A percentile compares a stretch with the other conserved stretches of the same genome.
These are phyloP conservation scores for Esperia sulphurella DNA, from an alignment of 2,888 invertebrate species.

Conservation along the genomic window DNA sequence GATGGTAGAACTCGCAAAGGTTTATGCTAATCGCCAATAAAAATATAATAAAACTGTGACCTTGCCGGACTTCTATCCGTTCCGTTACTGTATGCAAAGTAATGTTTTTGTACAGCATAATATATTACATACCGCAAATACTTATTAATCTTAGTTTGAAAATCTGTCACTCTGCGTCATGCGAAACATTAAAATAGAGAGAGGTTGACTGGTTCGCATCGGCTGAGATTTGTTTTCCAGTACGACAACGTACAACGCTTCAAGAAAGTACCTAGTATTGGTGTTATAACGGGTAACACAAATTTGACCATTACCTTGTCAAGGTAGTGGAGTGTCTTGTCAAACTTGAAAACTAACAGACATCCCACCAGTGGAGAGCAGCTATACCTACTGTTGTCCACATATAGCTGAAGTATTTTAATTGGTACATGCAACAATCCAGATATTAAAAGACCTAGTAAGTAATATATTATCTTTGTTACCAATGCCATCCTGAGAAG, in stretches of 20 bases:
- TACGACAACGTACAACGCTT: not conserved
- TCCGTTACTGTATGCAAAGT: conserved; percentile 16
- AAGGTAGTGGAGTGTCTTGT: too few species aligned
- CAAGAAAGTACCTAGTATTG: not conserved
- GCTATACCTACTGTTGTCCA: too few species aligned
- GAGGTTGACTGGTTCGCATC: conserved; percentile 4
- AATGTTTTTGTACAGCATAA: conserved; percentile 4
- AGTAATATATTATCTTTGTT: too few species aligned
- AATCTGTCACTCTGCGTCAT: conserved; percentile 21
- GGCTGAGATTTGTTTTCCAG: too few species aligned
- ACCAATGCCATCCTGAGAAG: too few species aligned
- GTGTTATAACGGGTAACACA: too few species aligned
- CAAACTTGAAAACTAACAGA: too few species aligned
- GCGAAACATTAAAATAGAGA: conserved; percentile 8
- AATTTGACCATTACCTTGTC: too few species aligned
- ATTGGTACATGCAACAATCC: too few species aligned
- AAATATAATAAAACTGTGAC: conserved; percentile 52
- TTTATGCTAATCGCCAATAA: conserved; percentile 59
- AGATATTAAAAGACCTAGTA: too few species aligned
- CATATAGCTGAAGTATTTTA: too few species aligned
- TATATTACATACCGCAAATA: conserved; percentile 1
- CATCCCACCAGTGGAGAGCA: too few species aligned
- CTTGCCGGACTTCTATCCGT: conserved; percentile 33
- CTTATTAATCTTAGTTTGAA: not conserved
- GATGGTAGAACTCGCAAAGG: conserved; percentile 46